Base-by-base conservation (phyloP, 1,140 invertebrate genomes). In the Drosophila nikananu region DNA sequence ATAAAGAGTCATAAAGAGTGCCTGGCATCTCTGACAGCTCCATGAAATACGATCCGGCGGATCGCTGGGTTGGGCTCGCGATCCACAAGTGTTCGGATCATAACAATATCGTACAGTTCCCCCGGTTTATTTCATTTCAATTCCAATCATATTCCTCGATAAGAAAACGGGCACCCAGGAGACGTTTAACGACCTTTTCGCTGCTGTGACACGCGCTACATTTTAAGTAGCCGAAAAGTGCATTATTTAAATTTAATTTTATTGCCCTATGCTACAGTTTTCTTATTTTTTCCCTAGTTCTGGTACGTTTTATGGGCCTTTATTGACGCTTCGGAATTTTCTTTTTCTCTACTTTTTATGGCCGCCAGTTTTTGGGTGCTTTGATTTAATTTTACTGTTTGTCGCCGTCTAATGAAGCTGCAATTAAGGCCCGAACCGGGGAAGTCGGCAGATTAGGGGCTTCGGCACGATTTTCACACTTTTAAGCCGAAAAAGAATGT, bases 131-230 rank as follows among this genome's bases (percentile, higher is more conserved):
- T 46, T 21, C 41, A 72, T 72, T 77, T 60, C 62, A 44, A 77
- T 77, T 77, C 74, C 25, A 60, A 77, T 77, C 73, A 64, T 57
- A 76, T 59, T 76, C 39, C 42, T n/a, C 10, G 35, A 35, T 51
- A 32, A 17, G 15, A 12, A 42, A 66, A 21, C n/a, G 4, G 52
- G 49, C 42, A 54, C 39, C 41, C 60, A 37, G 42, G 27, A 51
- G 63, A 27, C 48, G 15, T 70, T 78, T 84, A 58, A 84, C 58
- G 70, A 65, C 60, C 41, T 57, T 68, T 61, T 51, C 52, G 68
- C 80, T 78, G 77, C 68, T 71, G 78, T 84, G 84, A 90, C 84
- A 89, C 84, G 86, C 86, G 78, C 75, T 84, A 80, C 75, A 89
- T 89, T 89, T 84, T 79, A 86, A 83, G 70, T 68, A 77, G 44